Evolutionary conservation across 1,140 invertebrate species (phyloP), one percentile per base, ranked within the genome.

Genomic region (Eriosoma lanigerum): DNA sequence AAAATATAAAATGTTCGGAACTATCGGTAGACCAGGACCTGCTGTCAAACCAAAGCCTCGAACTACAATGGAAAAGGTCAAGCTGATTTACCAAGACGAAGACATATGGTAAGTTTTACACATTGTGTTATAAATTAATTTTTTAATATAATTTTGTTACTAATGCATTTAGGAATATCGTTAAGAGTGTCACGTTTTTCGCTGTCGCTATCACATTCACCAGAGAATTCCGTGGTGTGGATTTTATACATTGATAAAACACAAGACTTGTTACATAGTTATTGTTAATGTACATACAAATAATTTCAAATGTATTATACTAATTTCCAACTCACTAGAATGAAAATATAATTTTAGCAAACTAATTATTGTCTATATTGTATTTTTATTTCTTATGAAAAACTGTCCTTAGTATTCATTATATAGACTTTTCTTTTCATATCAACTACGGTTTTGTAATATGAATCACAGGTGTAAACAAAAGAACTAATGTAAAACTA

Each of bases 41-140:
- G 75, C 75, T 12, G 75, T 78, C 54, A 60, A 78, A 32, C 56
- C 75, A 6, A 78, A 62, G 62, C 75, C 75, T 17, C 54, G 75
- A 15, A 78, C 75, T 0, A n/a, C 32, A 13, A 26, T 62, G 13
- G 75, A 78, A 62, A 78, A 46, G 10, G 0, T 78, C 8, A 78
- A 62, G 21, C 44, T 78, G 1, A 46, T 78, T 1, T 78, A 78
- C 44, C 75, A 62, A 21, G 75, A 78, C 38, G 54, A 58, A n/a
- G 58, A 78, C 17, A 62, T 78, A 19, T 78, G 75, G 75, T 78
- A 62, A 46, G 21, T 44, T 10, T 48, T 5, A 15, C 17, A 44
- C 1, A 26, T 19, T 62, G 6, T 1, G n/a, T 66, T 3, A 13
- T 66, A 29, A 10, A 9, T 2, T 38, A 13, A 6, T 17, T 48